Evolutionary conservation across 2,888 invertebrate species (phyloP).

Genomic region (Lochmaea crataegi): DNA sequence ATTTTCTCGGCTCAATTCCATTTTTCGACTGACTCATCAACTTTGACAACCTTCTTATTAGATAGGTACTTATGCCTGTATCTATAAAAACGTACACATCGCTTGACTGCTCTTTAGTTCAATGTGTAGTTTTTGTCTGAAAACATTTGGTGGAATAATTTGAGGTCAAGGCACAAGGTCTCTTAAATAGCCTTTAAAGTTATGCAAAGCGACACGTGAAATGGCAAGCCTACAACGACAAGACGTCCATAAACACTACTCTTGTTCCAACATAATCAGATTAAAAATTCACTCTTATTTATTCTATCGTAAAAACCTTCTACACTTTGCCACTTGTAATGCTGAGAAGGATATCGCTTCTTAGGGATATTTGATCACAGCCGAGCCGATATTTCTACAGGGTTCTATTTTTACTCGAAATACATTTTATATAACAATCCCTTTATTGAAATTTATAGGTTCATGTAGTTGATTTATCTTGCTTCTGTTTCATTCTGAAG

Average conservation of each 20-base stretch:
- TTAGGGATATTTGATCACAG: slow-evolving; percentile 17
- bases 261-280: slow-evolving; percentile 49
- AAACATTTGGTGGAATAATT: slow-evolving; percentile 18
- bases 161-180: not conserved
- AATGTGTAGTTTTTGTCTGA: not conserved
- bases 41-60: too few relatives aligned
- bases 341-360: slow-evolving; percentile 28
- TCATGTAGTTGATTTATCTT: too few relatives aligned
- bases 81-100: too few relatives aligned
- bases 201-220: slow-evolving; percentile 51
- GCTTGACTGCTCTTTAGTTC: too few relatives aligned
- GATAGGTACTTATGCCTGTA: too few relatives aligned
- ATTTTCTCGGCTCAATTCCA: too few relatives aligned
- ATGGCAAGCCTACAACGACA: slow-evolving; percentile 49
- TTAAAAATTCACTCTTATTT: slow-evolving; percentile 48
- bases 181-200: slow-evolving; percentile 44
- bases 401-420: too few relatives aligned
- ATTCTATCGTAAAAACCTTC: slow-evolving; percentile 44
- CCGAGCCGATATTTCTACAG: slow-evolving; percentile 19
- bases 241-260: slow-evolving; percentile 50
- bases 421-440: too few relatives aligned
- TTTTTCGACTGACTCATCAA: too few relatives aligned
- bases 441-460: too few relatives aligned
- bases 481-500: too few relatives aligned
- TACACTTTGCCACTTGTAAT: slow-evolving; percentile 44